A percentile compares a stretch with the other conserved stretches of the same genome.
Evolutionary conservation across 2,888 invertebrate species (phyloP).

Genomic region (Rutpela maculata): DNA sequence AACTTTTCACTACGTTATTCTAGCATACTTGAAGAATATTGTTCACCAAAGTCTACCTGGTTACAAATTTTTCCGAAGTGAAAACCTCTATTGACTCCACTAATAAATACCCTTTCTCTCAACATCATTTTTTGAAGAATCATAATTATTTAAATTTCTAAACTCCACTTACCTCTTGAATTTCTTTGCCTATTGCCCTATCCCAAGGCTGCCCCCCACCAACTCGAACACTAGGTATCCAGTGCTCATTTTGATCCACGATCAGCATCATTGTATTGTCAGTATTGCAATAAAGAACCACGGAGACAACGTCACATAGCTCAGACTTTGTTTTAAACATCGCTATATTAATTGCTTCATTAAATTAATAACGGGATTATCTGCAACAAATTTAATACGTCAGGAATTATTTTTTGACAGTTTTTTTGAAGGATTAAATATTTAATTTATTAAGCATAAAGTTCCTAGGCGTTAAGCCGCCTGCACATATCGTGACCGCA

Average conservation of each 20-base stretch:
- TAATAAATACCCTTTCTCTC: too few species aligned
- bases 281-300: slow-evolving; percentile 61
- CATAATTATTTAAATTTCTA: too few species aligned
- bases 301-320: slow-evolving; percentile 63
- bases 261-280: slow-evolving; percentile 66
- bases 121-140: too few species aligned
- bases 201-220: slow-evolving; percentile 60
- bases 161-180: slow-evolving; percentile 62
- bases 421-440: too few species aligned
- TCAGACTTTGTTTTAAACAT: slow-evolving; percentile 46
- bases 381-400: background rate
- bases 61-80: too few species aligned
- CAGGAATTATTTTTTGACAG: too few species aligned
- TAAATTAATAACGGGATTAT: too few species aligned
- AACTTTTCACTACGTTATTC: too few species aligned
- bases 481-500: background rate
- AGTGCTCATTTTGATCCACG: slow-evolving; percentile 66
- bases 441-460: background rate
- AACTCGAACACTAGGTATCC: slow-evolving; percentile 66
- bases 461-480: background rate
- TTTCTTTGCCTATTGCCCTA: slow-evolving; percentile 60
- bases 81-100: too few species aligned
- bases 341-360: slow-evolving; percentile 23
- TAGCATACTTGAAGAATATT: too few species aligned
- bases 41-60: too few species aligned